phyloP scores from a whole-genome alignment of 2,888 invertebrate genomes.

The Sarcophaga carnaria region DNA sequence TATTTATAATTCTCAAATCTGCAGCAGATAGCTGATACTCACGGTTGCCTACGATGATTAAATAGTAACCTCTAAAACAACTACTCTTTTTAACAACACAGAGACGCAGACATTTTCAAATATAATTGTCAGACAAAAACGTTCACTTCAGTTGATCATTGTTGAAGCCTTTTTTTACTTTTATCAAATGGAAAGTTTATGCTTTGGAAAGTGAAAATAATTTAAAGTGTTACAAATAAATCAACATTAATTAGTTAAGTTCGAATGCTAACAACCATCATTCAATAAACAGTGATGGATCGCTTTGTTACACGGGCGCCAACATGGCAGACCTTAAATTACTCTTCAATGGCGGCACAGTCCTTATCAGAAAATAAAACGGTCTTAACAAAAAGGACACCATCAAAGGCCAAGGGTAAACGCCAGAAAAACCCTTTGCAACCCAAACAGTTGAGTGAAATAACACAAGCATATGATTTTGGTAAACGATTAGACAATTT shows the following conservation, averaged over 20 bases:
- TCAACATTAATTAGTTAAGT: neutral
- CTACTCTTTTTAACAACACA: slow-evolving; percentile 53
- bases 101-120: slow-evolving; percentile 63
- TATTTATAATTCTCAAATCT: too few species aligned
- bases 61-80: slow-evolving; percentile 7
- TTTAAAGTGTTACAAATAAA: too few species aligned
- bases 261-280: neutral
- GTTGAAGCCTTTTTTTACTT: too few species aligned
- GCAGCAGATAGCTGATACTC: too few species aligned
- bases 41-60: neutral
- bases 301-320: slow-evolving; percentile 74
- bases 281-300: slow-evolving; percentile 73
- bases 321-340: slow-evolving; percentile 76
- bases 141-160: neutral
- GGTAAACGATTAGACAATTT: slow-evolving; percentile 63
- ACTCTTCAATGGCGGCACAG: slow-evolving; percentile 64
- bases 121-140: slow-evolving; percentile 29
- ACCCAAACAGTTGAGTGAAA: slow-evolving; percentile 48
- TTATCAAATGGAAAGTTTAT: too few species aligned
- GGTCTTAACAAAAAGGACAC: slow-evolving; percentile 42
- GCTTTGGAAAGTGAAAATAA: too few species aligned
- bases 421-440: slow-evolving; percentile 56
- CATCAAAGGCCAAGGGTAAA: slow-evolving; percentile 28
- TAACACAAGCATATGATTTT: slow-evolving; percentile 1
- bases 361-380: slow-evolving; percentile 26